phyloP scores from a whole-genome alignment of 1,140 invertebrate genomes.

The Oreohelix idahoensis region DNA sequence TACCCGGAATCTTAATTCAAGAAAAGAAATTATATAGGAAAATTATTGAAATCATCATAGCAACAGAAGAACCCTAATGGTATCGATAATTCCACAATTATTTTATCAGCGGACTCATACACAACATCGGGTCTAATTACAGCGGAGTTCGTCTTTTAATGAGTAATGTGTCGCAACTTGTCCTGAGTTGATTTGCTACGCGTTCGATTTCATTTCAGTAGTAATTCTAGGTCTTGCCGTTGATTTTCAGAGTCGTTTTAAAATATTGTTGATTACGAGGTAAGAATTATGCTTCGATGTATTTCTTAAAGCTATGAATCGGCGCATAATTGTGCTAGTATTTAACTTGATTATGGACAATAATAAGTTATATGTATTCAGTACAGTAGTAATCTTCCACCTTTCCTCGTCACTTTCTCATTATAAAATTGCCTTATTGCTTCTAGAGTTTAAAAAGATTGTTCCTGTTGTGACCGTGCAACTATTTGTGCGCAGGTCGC shows the following conservation, averaged over 20 bases:
- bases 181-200: background rate
- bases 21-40: background rate
- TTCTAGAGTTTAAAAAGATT: too few species aligned
- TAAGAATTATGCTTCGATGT: background rate
- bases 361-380: background rate
- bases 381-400: too few species aligned
- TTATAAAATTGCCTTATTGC: too few species aligned
- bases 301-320: background rate
- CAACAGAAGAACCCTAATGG: background rate
- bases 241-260: background rate
- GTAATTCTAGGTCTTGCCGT: background rate
- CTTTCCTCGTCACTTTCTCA: too few species aligned
- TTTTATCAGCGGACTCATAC: background rate
- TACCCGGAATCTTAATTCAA: background rate
- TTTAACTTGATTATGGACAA: background rate
- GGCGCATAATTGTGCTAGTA: background rate
- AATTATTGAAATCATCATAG: background rate
- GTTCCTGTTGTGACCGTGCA: too few species aligned
- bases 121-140: background rate
- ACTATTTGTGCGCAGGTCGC: too few species aligned
- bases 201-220: background rate
- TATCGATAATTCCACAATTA: background rate
- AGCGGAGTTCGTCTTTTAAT: background rate
- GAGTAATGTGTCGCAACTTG: background rate
- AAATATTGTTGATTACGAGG: conserved; percentile 2